Conservation (phyloP, 2,888 invertebrate genomes). For the Seladonia tumulorum region DNA sequence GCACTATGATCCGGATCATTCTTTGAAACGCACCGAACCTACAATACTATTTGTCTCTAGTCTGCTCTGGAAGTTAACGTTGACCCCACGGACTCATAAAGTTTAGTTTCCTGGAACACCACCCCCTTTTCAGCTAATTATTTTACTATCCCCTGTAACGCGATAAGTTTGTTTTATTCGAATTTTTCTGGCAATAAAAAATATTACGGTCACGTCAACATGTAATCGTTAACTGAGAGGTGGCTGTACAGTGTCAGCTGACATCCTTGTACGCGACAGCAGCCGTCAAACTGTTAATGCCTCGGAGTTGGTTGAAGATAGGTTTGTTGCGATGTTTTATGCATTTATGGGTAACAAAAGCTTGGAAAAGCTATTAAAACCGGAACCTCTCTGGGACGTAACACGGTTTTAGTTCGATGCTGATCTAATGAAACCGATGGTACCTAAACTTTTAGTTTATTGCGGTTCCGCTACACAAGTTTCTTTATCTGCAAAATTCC, state of each 20-base stretch:
- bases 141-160: too few relatives aligned
- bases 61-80: too few relatives aligned
- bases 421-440: background rate
- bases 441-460: background rate
- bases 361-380: background rate
- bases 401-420: background rate
- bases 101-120: too few relatives aligned
- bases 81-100: too few relatives aligned
- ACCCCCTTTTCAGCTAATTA: too few relatives aligned
- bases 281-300: background rate
- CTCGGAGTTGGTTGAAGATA: background rate
- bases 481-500: background rate
- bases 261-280: background rate
- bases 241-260: background rate
- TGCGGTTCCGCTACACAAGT: too few relatives aligned
- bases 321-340: background rate
- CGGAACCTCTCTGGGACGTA: background rate
- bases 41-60: too few relatives aligned
- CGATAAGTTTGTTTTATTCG: too few relatives aligned
- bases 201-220: background rate
- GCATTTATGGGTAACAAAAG: background rate
- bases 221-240: background rate
- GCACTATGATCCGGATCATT: too few relatives aligned
- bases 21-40: too few relatives aligned
- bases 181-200: too few relatives aligned